Evolutionary conservation across 1,140 invertebrate species (phyloP).

Genomic region (Stenopsyche tienmushanensis): DNA sequence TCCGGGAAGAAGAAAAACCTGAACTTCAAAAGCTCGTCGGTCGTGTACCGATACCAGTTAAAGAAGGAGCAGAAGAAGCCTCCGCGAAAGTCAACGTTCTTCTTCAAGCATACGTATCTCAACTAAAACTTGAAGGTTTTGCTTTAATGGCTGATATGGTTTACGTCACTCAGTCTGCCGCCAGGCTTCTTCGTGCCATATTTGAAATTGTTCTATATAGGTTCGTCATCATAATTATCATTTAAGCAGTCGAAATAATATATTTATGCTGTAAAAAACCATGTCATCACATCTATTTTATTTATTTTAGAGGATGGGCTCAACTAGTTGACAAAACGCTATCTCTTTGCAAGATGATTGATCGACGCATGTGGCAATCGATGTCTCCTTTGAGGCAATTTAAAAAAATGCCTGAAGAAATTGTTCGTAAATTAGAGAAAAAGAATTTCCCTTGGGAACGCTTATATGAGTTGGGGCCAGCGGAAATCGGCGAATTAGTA

Average conservation of each 20-base stretch:
- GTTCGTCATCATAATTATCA: constrained; percentile 42
- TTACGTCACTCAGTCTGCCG: constrained; percentile 97
- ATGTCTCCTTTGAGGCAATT: constrained; percentile 99
- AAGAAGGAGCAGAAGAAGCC: constrained; percentile 97
- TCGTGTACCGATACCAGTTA: constrained; percentile 96
- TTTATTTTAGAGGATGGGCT: constrained; percentile 85
- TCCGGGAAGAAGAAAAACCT: constrained; percentile 97
- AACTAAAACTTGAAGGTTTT: constrained; percentile 97
- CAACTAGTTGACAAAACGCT: constrained; percentile 95
- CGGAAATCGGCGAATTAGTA: constrained; percentile 97
- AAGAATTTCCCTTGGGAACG: constrained; percentile 94
- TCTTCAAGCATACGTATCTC: constrained; percentile 97
- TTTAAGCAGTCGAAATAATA: background rate
- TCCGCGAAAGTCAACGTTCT: constrained; percentile 95
- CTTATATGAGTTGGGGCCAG: constrained; percentile 93
- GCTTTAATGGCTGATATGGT: constrained; percentile 99
- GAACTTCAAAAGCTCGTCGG: constrained; percentile 81
- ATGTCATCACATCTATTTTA: constrained; percentile 51
- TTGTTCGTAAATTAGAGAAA: constrained; percentile 97
- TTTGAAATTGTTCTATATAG: constrained; percentile 88
- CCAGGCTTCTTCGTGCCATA: constrained; percentile 92
- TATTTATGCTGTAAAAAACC: constrained; percentile 10
- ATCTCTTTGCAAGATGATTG: constrained; percentile 98
- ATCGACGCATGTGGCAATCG: constrained; percentile 98
- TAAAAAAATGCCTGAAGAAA: constrained; percentile 96